A percentile compares a stretch with the other conserved stretches of the same genome.
Evolutionary conservation across 2,797 vertebrate genomes (phyloP).

Genomic region (Saxicola maurus): DNA sequence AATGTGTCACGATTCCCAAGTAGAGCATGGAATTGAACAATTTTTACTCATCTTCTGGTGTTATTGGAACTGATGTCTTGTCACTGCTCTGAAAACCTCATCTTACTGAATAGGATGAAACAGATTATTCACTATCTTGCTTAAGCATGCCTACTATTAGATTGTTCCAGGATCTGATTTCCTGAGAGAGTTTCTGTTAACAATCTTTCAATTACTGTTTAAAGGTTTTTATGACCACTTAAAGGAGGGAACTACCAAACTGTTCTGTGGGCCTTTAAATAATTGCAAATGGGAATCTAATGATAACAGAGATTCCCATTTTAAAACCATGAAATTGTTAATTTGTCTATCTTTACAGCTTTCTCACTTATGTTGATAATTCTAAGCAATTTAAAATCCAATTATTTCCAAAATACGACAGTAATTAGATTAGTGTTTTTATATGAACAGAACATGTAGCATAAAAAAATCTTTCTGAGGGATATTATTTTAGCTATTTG

Average conservation of each 20-base stretch:
- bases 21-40: conserved; percentile 34
- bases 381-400: conserved; percentile 68
- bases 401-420: conserved; percentile 52
- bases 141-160: conserved; percentile 32
- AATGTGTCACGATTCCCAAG: conserved; percentile 15
- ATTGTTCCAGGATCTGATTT: conserved; percentile 41
- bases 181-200: conserved; percentile 48
- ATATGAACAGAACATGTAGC: background rate
- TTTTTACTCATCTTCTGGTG: conserved; percentile 23
- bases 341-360: conserved; percentile 74
- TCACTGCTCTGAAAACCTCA: conserved; percentile 13
- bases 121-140: conserved; percentile 19
- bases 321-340: conserved; percentile 75
- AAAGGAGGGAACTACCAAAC: conserved; percentile 25
- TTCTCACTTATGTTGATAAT: conserved; percentile 73
- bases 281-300: conserved; percentile 40
- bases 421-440: conserved; percentile 58
- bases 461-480: conserved; percentile 9
- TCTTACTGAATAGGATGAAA: conserved; percentile 11
- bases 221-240: conserved; percentile 57
- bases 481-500: background rate
- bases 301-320: conserved; percentile 49
- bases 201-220: conserved; percentile 53
- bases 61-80: conserved; percentile 29
- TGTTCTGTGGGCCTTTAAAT: conserved; percentile 39